Evolutionary conservation across 1,140 invertebrate genomes (phyloP).

Genomic region (Pemphigus obesinymphae): DNA sequence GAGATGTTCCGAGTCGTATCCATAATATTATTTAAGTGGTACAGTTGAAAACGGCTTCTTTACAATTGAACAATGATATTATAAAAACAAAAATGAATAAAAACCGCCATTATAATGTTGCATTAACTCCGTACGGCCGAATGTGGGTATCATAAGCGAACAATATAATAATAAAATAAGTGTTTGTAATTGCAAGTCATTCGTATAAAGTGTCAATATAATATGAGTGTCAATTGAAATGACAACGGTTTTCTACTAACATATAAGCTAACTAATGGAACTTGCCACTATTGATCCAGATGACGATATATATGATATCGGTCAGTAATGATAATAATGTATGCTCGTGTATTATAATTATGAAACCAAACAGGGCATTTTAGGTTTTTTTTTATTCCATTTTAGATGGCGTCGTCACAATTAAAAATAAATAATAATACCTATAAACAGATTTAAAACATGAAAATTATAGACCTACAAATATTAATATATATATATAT

Average conservation of each 20-base stretch:
- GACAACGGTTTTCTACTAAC: conserved; percentile 24
- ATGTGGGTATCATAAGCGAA: conserved; percentile 22
- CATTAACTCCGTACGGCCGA: background rate
- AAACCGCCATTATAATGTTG: conserved; percentile 26
- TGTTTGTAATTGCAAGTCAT: conserved; percentile 37
- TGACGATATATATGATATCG: background rate
- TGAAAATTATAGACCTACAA: no score
- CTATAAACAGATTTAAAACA: no score
- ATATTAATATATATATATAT: no score
- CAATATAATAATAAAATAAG: conserved; percentile 32
- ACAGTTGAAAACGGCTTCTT: conserved; percentile 33
- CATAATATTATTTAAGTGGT: conserved; percentile 37
- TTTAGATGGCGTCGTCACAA: background rate
- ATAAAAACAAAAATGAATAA: conserved; percentile 17
- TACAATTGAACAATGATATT: conserved; percentile 39
- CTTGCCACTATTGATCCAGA: background rate
- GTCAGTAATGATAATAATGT: background rate
- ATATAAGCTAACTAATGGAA: conserved; percentile 34
- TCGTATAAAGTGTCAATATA: conserved; percentile 28
- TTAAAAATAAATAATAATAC: background rate
- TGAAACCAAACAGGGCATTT: background rate
- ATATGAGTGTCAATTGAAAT: conserved; percentile 29
- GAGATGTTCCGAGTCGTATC: conserved; percentile 13
- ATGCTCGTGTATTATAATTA: no score
- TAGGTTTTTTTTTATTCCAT: background rate